Evolutionary conservation across 2,797 vertebrate species (phyloP).

Genomic region (Spinibarbus caldwelli): DNA sequence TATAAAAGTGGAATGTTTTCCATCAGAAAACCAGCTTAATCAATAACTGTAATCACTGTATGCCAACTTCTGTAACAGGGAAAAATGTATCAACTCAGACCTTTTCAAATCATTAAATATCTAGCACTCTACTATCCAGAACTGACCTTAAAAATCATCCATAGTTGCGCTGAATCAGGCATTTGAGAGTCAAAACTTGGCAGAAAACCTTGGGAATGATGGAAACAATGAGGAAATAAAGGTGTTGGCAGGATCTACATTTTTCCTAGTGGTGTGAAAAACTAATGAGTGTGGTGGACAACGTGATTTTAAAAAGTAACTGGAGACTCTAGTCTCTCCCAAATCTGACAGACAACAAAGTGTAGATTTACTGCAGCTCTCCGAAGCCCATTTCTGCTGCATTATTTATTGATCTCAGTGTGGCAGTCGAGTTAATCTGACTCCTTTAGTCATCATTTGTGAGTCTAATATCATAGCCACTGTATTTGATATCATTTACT

Average conservation of each 20-base stretch:
- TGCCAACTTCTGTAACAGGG: not conserved
- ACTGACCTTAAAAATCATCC: not conserved
- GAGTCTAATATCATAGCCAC: conserved; percentile 35
- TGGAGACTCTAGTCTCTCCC: conserved; percentile 59
- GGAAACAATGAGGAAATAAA: conserved; percentile 28
- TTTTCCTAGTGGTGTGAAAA: conserved; percentile 61
- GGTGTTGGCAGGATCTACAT: conserved; percentile 63
- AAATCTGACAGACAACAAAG: conserved; percentile 71
- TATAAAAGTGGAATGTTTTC: not conserved
- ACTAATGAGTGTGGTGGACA: conserved; percentile 68
- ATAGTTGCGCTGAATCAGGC: not conserved
- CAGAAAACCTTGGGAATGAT: conserved; percentile 28
- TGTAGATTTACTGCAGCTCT: conserved; percentile 62
- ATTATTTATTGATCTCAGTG: conserved; percentile 70
- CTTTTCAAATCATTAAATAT: not conserved
- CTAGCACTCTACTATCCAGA: not conserved
- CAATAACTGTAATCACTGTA: not conserved
- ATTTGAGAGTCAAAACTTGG: not conserved
- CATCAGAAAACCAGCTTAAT: not conserved
- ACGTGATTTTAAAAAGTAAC: conserved; percentile 62
- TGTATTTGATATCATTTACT: conserved; percentile 24
- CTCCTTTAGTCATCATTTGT: conserved; percentile 68
- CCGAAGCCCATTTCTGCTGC: conserved; percentile 65
- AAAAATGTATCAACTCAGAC: not conserved
- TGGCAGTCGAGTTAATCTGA: conserved; percentile 67